Base-by-base conservation (phyloP, 2,888 invertebrate genomes). In the Eledona agricola region DNA sequence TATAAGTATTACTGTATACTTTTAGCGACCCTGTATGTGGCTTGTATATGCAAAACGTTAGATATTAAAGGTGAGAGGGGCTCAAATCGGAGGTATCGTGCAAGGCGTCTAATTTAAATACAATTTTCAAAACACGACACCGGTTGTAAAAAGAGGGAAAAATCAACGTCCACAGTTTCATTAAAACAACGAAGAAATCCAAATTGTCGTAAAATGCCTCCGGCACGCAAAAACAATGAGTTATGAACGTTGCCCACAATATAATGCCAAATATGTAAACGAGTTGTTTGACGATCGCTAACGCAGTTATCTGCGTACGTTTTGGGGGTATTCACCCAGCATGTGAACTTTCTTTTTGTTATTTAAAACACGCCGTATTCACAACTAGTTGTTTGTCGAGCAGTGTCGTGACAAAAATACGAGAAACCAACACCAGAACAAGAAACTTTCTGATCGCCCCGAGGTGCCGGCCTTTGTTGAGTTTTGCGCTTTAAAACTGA, bases 381-480 rank as follows among this genome's bases (percentile, higher is more conserved):
- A 17, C 9, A 28, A 16, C 17, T 40, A 25, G 26, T 40, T 40
- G 40, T 40, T 40, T 40, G 28, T 40, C 13, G 40, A 40, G 28
- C 19, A 28, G 25, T 40, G 26, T 11, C 40, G 40, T 40, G 40
- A 40, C 40, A 40, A 40, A 28, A 26, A 40, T 28, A 40, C 40
- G 28, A 17, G 28, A 40, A 28, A 15, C 26, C 26, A 25, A 25
- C 28, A 40, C 25, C 25, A 38, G 38, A 38, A 16, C 7, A 37
- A 37, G 40, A 38, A 40, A 40, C 26, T 40, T 40, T 40, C 10
- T n/a, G 28, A 28, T 26, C 10, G 28, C 26, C 34, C 40, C 10
- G 28, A 40, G 28, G 40, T 38, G 37, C 4, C 25, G 37, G 15
- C 37, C 12, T 15, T 15, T 15, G 15, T 23, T 38, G 23, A 38